These are phyloP conservation scores for Antheraea yamamai DNA, from an alignment of 2,888 invertebrate genomes.

Conservation along the genomic window DNA sequence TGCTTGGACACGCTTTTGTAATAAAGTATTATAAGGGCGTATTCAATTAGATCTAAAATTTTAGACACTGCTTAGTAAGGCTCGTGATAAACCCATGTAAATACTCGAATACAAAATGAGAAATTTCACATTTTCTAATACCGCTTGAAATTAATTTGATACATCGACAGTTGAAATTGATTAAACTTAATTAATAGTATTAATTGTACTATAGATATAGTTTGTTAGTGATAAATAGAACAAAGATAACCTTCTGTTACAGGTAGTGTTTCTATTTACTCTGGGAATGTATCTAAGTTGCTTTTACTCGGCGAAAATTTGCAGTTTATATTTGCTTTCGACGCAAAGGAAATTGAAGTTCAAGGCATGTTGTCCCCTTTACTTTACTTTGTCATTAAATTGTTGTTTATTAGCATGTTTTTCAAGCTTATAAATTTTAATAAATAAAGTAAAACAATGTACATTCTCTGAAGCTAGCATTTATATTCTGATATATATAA, in stretches of 20 bases:
- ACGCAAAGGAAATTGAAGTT: slow-evolving; percentile 65
- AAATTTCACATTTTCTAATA: neutral
- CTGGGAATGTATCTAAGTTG: slow-evolving; percentile 60
- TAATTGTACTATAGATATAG: neutral
- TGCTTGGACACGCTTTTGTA: too few species aligned
- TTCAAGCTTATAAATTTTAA: too few species aligned
- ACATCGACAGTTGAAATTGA: neutral
- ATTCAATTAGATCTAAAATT: too few species aligned
- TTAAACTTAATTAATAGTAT: neutral
- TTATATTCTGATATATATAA: too few species aligned
- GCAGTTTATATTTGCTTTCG: slow-evolving; percentile 61
- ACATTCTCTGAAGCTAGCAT: too few species aligned
- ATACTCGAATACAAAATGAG: neutral
- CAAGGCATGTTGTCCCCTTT: slow-evolving; percentile 51
- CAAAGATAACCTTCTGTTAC: slow-evolving; percentile 29
- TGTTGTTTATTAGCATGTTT: too few species aligned
- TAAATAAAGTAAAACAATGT: too few species aligned
- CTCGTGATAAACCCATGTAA: neutral
- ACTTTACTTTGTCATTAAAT: slow-evolving; percentile 14
- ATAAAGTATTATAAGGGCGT: too few species aligned
- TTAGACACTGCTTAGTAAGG: too few species aligned
- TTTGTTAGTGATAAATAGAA: neutral
- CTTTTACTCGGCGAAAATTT: slow-evolving; percentile 65
- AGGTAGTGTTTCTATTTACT: slow-evolving; percentile 58
- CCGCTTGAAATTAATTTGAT: neutral